Base-by-base conservation (phyloP, 2,113 vertebrate genomes). In the Uria aalge region DNA sequence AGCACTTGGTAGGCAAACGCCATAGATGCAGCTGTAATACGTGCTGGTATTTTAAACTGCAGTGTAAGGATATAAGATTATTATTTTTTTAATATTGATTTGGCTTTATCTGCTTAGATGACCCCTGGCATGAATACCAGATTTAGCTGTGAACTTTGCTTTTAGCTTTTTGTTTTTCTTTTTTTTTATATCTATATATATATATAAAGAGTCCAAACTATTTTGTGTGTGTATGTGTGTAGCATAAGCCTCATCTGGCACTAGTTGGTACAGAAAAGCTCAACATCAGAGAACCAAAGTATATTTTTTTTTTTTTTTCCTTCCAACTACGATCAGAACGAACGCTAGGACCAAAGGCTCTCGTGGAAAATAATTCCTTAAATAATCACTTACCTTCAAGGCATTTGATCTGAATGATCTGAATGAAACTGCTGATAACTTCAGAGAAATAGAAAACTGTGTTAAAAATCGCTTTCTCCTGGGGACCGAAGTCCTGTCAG, bases 381-480 rank as follows among this genome's bases (percentile, higher is more conserved):
- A 96, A 97, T 97, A 97, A 97, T 97, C 94, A 82, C 93, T 96
- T 96, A 86, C 62, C 94, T 96, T 53, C 85, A 83, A 95, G 92
- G 71, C 86, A 81, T 96, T 94, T 92, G 79, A 95, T 97, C 92
- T 95, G 79, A 84, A 82, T 85, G 95, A 96, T 97, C 95, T 95
- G 84, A 93, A 95, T 80, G 90, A 91, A 91, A 92, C 82, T 77
- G 84, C 92, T 97, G 95, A 95, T 96, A 97, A 95, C 69, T 96
- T 94, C 89, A 93, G 95, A 97, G 96, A 91, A 94, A 97, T 59
- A 91, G 91, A 92, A 92, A 95, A 88, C 89, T 57, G n/a, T 95
- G 94, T 85, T 96, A 94, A 94, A 96, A 96, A 90, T 89, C 78
- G 34, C 84, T 87, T 95, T 94, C 94, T 93, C 95, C 81, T 81